Conservation (phyloP, 2,888 invertebrate species). For the Dorcus hopei region DNA sequence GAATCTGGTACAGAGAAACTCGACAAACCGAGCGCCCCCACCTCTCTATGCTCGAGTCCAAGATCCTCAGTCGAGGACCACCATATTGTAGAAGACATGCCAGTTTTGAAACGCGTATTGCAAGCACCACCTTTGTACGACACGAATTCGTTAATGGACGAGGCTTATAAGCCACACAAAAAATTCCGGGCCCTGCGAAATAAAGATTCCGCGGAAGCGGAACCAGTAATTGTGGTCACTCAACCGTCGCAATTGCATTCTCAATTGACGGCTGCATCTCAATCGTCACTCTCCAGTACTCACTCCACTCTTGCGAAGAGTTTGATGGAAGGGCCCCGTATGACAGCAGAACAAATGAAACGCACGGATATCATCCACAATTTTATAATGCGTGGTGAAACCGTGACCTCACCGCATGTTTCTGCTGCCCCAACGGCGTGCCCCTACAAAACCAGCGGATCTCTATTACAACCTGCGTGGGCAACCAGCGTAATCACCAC, state of each 20-base stretch:
- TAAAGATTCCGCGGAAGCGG: slow-evolving; percentile 78
- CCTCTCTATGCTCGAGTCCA: slow-evolving; percentile 83
- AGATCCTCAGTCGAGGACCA: slow-evolving; percentile 81
- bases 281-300: slow-evolving; percentile 73
- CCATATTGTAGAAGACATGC: slow-evolving; percentile 82
- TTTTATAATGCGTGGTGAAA: slow-evolving; percentile 80
- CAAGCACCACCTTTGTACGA: slow-evolving; percentile 91
- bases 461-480: slow-evolving; percentile 47
- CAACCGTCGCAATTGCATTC: slow-evolving; percentile 39
- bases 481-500: slow-evolving; percentile 63
- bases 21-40: slow-evolving; percentile 64
- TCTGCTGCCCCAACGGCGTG: slow-evolving; percentile 54
- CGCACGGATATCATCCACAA: slow-evolving; percentile 90
- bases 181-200: slow-evolving; percentile 82
- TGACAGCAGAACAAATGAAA: slow-evolving; percentile 90
- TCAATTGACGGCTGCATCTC: slow-evolving; percentile 32
- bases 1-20: slow-evolving; percentile 89
- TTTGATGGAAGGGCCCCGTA: slow-evolving; percentile 88
- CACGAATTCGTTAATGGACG: slow-evolving; percentile 88
- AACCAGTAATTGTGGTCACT: slow-evolving; percentile 55
- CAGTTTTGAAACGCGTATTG: slow-evolving; percentile 86
- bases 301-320: slow-evolving; percentile 88
- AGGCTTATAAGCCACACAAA: slow-evolving; percentile 93
- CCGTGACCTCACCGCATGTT: slow-evolving; percentile 52
- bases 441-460: slow-evolving; percentile 40